phyloP scores from a whole-genome alignment of 2,888 invertebrate species.

The Drosophila neotestacea region DNA sequence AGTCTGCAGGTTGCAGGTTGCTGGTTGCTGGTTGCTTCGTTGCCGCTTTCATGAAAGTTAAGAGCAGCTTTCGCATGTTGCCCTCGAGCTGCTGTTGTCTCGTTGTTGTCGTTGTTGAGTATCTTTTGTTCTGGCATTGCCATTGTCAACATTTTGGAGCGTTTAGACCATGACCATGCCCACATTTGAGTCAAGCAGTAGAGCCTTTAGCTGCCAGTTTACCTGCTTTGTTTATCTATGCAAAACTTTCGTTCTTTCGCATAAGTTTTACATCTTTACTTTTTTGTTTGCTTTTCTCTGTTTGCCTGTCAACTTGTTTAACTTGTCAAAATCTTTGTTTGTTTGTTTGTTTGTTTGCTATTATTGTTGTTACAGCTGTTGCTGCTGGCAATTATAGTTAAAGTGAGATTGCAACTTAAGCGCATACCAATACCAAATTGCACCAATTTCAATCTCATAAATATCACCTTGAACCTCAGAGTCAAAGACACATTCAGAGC shows the following conservation, averaged over 20 bases:
- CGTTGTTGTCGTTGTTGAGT: slow-evolving; percentile 30
- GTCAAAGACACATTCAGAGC: slow-evolving; percentile 5
- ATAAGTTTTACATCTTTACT: slow-evolving; percentile 38
- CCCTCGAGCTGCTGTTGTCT: slow-evolving; percentile 31
- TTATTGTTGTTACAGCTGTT: slow-evolving; percentile 33
- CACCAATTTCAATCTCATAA: slow-evolving; percentile 41
- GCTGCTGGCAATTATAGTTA: slow-evolving; percentile 39
- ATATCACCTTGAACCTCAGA: slow-evolving; percentile 70
- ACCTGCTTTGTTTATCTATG: slow-evolving; percentile 60
- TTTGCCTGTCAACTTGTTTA: slow-evolving; percentile 53
- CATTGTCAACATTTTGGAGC: slow-evolving; percentile 57
- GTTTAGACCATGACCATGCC: slow-evolving; percentile 42
- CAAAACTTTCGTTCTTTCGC: slow-evolving; percentile 59
- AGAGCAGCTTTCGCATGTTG: slow-evolving; percentile 54
- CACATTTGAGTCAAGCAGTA: slow-evolving; percentile 14
- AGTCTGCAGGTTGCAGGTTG: slow-evolving; percentile 16
- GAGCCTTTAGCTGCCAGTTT: slow-evolving; percentile 30
- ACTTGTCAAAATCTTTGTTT: slow-evolving; percentile 47
- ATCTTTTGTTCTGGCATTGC: slow-evolving; percentile 51
- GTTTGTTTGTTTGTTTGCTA: background rate
- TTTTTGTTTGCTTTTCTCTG: slow-evolving; percentile 35
- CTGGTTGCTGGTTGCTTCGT: slow-evolving; percentile 22
- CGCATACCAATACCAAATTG: slow-evolving; percentile 23
- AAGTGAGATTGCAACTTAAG: slow-evolving; percentile 34
- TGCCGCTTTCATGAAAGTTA: slow-evolving; percentile 55